Evolutionary conservation across 2,888 invertebrate species (phyloP), one percentile per base, ranked within the genome.

Genomic region (Entomobrya proxima): DNA sequence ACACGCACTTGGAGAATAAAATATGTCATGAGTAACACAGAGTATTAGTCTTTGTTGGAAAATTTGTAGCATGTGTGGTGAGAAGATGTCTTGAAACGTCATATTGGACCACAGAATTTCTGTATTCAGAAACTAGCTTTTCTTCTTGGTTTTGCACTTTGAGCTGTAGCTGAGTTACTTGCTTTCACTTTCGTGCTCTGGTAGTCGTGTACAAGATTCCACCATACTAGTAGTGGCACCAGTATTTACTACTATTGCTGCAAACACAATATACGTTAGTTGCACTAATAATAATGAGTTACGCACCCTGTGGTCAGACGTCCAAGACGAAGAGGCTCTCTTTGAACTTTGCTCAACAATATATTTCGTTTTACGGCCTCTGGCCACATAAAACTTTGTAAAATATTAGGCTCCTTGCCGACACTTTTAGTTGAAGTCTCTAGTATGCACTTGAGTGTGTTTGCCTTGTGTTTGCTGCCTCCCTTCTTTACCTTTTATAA

Each of bases 221-320:
- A 13, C 18, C 27, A 2, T 35, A 67, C 32, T 61, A 24, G 35
- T 37, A 2, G 0, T 37, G 7, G n/a, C 18, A n/a, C n/a, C n/a
- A 24, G n/a, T 40, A n/a, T n/a, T 47, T 21, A 27, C 47, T 47
- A 9, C 47, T 67, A 15, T 21, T 21, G 11, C 67, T 32, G 18
- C 64, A 64, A 18, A 67, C 9, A 67, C 40, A 37, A 15, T 9
- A 5, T n/a, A n/a, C 18, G 18, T 40, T 21, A 69, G 79, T 61
- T 75, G 58, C 64, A 75, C 82, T 82, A 76, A 69, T 84, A 84
- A 72, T 84, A 85, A 85, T 85, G 85, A 85, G 85, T 85, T 85
- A 85, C 85, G 85, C 85, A 85, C 85, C 85, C 85, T 79, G 85
- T 85, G 85, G 85, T 85, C 85, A 85, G 79, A 85, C 69, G 84